phyloP scores from a whole-genome alignment of 2,888 invertebrate genomes.

The Ariolimax columbianus region DNA sequence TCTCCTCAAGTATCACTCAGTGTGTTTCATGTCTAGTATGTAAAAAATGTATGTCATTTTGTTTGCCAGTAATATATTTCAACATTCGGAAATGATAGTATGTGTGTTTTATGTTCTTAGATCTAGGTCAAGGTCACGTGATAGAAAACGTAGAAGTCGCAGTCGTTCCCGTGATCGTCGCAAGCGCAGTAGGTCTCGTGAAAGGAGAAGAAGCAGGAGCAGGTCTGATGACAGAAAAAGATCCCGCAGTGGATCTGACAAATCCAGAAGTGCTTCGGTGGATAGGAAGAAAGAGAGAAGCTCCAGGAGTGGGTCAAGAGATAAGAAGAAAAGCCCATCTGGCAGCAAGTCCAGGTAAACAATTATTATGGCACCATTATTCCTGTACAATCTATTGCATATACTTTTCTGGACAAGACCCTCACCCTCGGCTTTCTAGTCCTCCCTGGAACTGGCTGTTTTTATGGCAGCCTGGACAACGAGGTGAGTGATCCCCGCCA shows the following conservation, averaged over 20 bases:
- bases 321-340: slow-evolving; percentile 46
- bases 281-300: slow-evolving; percentile 41
- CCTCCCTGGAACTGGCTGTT: no score
- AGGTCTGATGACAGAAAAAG: slow-evolving; percentile 39
- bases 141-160: slow-evolving; percentile 43
- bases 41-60: no score
- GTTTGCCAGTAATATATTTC: no score
- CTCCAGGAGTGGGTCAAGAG: slow-evolving; percentile 39
- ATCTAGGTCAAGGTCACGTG: slow-evolving; percentile 52
- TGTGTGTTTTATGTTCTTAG: neutral
- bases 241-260: slow-evolving; percentile 46
- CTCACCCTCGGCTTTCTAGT: no score
- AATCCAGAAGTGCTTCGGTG: slow-evolving; percentile 44
- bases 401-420: no score
- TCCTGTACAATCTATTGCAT: no score
- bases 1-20: no score
- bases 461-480: no score
- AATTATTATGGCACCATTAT: no score
- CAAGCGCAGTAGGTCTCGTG: slow-evolving; percentile 39
- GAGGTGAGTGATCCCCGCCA: no score
- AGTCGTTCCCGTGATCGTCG: slow-evolving; percentile 52
- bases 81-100: neutral
- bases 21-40: no score
- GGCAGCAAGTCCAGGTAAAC: slow-evolving; percentile 42
- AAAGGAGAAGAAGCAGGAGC: slow-evolving; percentile 45